Percentiles rank a stretch among this genome's conserved stretches.
phyloP scores from a whole-genome alignment of 2,113 vertebrate species.

The Gobius niger region DNA sequence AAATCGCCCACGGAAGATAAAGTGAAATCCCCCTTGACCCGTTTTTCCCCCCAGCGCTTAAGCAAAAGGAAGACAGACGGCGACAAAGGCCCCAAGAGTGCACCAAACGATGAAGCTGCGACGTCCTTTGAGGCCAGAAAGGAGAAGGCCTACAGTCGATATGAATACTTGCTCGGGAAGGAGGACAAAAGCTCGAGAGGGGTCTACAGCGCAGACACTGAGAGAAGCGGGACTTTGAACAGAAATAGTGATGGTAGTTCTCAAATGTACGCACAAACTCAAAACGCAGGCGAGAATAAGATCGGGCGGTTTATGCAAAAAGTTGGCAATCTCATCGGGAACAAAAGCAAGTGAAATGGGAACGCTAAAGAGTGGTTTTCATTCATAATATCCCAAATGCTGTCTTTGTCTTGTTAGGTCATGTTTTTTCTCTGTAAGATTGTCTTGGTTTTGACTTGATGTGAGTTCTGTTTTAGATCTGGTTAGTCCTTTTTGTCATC shows the following conservation, averaged over 20 bases:
- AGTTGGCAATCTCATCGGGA: slow-evolving; percentile 80
- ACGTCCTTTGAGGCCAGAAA: not conserved
- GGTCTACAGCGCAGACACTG: slow-evolving; percentile 67
- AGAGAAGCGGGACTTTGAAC: slow-evolving; percentile 53
- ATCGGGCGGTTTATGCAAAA: slow-evolving; percentile 89
- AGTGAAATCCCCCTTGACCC: slow-evolving; percentile 24
- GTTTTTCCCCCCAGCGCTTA: slow-evolving; percentile 37
- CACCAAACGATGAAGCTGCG: not conserved
- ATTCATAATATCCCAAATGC: not conserved
- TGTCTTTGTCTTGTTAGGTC: not conserved
- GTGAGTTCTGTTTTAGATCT: too few species aligned
- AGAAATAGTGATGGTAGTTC: slow-evolving; percentile 56
- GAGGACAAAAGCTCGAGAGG: slow-evolving; percentile 49
- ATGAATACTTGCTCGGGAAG: slow-evolving; percentile 77
- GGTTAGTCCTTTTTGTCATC: too few species aligned
- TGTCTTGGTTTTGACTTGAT: too few species aligned
- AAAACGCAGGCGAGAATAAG: slow-evolving; percentile 82
- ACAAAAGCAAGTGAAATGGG: slow-evolving; percentile 80
- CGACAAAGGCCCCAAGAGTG: slow-evolving; percentile 8
- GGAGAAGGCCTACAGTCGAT: slow-evolving; percentile 80
- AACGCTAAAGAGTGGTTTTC: not conserved
- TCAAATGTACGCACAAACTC: slow-evolving; percentile 49
- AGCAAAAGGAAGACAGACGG: slow-evolving; percentile 54
- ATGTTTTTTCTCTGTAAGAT: not conserved
- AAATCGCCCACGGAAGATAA: slow-evolving; percentile 33